phyloP scores from a whole-genome alignment of 2,113 vertebrate genomes.

The Sisor rabdophorus region DNA sequence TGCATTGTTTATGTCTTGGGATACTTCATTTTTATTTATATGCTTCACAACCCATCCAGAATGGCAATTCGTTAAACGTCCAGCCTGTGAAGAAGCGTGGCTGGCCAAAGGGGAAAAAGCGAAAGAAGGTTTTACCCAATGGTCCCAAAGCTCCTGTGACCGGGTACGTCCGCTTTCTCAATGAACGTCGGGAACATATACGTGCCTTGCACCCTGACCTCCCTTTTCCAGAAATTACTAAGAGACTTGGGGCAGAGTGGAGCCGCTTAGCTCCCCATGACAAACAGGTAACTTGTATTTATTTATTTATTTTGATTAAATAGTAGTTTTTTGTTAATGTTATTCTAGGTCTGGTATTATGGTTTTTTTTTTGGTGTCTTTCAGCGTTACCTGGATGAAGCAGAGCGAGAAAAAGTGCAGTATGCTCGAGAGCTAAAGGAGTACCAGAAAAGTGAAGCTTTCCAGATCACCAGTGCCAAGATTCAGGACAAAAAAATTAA shows the following conservation, averaged over 20 bases:
- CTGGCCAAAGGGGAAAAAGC: constrained; percentile 97
- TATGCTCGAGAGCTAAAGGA: constrained; percentile 90
- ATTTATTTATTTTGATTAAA: neutral
- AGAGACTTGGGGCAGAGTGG: constrained; percentile 93
- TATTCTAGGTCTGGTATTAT: neutral
- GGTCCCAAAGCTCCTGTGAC: constrained; percentile 96
- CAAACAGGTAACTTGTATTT: constrained; percentile 74
- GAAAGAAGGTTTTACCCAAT: constrained; percentile 94
- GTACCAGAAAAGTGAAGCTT: constrained; percentile 94
- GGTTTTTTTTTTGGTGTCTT: constrained; percentile 6
- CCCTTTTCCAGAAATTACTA: constrained; percentile 95
- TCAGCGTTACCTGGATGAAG: constrained; percentile 91
- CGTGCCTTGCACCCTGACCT: constrained; percentile 86
- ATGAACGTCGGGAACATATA: constrained; percentile 89
- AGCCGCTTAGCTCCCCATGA: constrained; percentile 84
- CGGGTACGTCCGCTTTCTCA: constrained; percentile 90
- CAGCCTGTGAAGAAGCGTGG: constrained; percentile 93
- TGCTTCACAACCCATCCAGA: constrained; percentile 15
- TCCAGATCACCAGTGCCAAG: constrained; percentile 87
- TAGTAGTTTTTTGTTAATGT: neutral
- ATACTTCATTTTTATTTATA: neutral
- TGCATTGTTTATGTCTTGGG: neutral
- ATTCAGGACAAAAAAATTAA: constrained; percentile 94
- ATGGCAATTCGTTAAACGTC: constrained; percentile 29
- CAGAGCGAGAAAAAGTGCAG: constrained; percentile 91